phyloP scores from a whole-genome alignment of 2,888 invertebrate genomes.

The Drosophila kanekoi region DNA sequence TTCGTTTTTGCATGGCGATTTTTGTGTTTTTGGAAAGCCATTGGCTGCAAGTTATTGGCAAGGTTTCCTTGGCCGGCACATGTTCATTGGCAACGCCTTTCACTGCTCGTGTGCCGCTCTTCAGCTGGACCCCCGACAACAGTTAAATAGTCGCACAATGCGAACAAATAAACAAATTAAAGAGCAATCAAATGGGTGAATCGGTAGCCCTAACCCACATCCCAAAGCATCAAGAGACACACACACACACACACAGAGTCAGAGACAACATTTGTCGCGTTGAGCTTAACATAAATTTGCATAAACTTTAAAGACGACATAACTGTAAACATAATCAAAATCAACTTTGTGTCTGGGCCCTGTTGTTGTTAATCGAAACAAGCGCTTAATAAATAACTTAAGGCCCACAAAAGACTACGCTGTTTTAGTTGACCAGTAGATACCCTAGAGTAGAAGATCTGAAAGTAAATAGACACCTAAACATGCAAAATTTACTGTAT shows the following conservation, averaged over 20 bases:
- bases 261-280: constrained; percentile 34
- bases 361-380: constrained; percentile 48
- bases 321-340: constrained; percentile 75
- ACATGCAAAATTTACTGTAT: too few species aligned
- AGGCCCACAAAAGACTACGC: constrained; percentile 3
- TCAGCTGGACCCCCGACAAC: constrained; percentile 23
- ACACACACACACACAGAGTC: constrained; percentile 8
- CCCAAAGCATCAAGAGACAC: constrained; percentile 14
- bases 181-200: constrained; percentile 63
- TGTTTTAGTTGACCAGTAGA: not conserved
- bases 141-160: constrained; percentile 16
- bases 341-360: constrained; percentile 33
- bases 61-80: constrained; percentile 51
- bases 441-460: constrained; percentile 12
- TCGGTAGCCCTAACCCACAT: constrained; percentile 61
- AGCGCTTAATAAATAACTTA: constrained; percentile 67
- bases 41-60: constrained; percentile 70
- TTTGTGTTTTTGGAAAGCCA: constrained; percentile 65
- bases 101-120: constrained; percentile 50
- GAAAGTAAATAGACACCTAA: too few species aligned
- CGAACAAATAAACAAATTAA: constrained; percentile 58
- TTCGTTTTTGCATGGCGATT: constrained; percentile 66
- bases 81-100: constrained; percentile 64
- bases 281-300: constrained; percentile 73
- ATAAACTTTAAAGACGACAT: constrained; percentile 67